phyloP scores from a whole-genome alignment of 35 echinoderm and acorn worm genomes.

The Holothuria glaberrima region DNA sequence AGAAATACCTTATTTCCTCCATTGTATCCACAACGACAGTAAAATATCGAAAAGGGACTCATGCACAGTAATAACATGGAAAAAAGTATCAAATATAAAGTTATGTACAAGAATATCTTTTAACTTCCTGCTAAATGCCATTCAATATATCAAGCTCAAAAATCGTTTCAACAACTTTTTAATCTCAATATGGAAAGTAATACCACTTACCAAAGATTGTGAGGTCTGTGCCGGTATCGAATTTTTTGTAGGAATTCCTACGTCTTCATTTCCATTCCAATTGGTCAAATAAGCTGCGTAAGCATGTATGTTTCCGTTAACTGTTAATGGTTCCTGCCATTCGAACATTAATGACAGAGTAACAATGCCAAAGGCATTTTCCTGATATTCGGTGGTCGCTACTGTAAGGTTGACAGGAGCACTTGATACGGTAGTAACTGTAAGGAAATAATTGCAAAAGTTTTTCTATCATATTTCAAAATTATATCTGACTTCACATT shows the following conservation, averaged over 20 bases:
- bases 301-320: background rate
- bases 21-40: too few species aligned
- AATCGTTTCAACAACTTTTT: background rate
- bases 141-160: background rate
- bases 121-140: background rate
- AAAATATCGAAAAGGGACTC: too few species aligned
- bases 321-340: background rate
- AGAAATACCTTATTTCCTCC: too few species aligned
- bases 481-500: background rate
- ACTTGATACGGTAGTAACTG: background rate
- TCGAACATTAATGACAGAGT: background rate
- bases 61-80: too few species aligned
- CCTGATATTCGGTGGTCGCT: background rate
- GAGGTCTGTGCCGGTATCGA: background rate
- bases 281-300: background rate
- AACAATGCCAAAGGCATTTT: background rate
- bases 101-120: background rate
- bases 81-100: too few species aligned
- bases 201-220: background rate
- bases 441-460: background rate
- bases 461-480: background rate
- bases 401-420: constrained; percentile 1
- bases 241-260: background rate
- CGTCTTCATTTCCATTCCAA: background rate
- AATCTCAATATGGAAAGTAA: background rate